Conservation (phyloP, 2,888 invertebrate genomes). For the Arctia plantaginis region DNA sequence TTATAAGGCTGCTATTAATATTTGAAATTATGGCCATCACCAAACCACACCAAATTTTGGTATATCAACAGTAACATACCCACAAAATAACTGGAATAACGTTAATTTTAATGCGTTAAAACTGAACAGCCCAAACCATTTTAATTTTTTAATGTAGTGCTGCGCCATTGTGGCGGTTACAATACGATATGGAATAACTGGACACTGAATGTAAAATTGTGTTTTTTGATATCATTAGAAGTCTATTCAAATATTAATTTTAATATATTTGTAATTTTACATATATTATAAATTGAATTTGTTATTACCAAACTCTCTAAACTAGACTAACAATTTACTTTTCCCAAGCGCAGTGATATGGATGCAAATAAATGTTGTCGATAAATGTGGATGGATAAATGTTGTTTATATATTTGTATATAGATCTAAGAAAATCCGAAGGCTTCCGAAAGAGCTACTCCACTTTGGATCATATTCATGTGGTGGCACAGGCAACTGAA, state of each 20-base stretch:
- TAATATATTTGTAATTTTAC: not conserved
- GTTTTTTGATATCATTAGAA: slow-evolving; percentile 11
- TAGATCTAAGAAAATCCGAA: no score
- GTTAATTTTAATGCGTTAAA: slow-evolving; percentile 7
- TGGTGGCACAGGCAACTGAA: no score
- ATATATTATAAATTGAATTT: not conserved
- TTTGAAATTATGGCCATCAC: not conserved
- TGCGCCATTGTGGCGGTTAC: not conserved
- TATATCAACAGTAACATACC: not conserved
- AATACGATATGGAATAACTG: slow-evolving; percentile 9
- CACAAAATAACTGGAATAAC: slow-evolving; percentile 9
- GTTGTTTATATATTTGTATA: no score
- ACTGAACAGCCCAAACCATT: not conserved
- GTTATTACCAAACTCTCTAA: not conserved
- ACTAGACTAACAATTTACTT: not conserved
- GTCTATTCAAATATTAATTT: not conserved
- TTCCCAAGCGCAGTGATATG: no score
- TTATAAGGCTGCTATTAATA: slow-evolving; percentile 4
- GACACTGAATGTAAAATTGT: slow-evolving; percentile 2
- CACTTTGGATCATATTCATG: no score
- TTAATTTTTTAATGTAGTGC: slow-evolving; percentile 6
- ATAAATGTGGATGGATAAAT: no score
- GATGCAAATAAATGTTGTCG: no score
- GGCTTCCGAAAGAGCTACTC: no score
- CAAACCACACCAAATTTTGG: slow-evolving; percentile 5